Evolutionary conservation across 2,797 vertebrate species (phyloP).

Genomic region (Semotilus atromaculatus): DNA sequence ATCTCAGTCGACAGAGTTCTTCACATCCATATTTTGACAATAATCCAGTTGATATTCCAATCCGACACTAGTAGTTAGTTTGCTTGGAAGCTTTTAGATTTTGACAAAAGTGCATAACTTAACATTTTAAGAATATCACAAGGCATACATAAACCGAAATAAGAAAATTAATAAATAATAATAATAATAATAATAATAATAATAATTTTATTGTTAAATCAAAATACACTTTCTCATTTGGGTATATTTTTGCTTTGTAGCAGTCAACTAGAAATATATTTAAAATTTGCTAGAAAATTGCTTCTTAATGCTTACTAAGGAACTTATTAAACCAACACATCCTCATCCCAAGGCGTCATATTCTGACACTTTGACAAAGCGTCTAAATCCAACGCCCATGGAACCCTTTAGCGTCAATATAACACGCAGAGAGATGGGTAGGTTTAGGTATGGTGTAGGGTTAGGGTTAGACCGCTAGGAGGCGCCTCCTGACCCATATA

Average conservation of each 20-base stretch:
- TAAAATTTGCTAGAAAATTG: no score
- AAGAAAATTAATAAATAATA: background rate
- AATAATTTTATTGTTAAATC: background rate
- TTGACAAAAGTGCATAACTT: background rate
- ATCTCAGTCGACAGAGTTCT: conserved; percentile 21
- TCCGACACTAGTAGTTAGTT: background rate
- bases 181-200: background rate
- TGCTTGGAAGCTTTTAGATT: background rate
- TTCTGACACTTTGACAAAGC: no score
- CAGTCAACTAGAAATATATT: background rate
- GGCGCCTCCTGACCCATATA: no score
- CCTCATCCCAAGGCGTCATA: no score
- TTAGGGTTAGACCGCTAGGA: no score
- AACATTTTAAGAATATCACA: conserved; percentile 1
- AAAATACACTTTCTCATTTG: background rate
- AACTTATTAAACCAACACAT: no score
- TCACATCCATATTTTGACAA: conserved; percentile 19
- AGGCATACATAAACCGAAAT: background rate
- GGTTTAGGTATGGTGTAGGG: no score
- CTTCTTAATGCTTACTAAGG: no score
- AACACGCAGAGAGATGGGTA: no score
- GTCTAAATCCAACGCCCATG: no score
- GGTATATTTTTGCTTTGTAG: background rate
- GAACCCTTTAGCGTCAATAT: no score
- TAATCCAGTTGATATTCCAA: conserved; percentile 12